phyloP scores from a whole-genome alignment of 2,888 invertebrate genomes.

The Taphrorychus bicolor region DNA sequence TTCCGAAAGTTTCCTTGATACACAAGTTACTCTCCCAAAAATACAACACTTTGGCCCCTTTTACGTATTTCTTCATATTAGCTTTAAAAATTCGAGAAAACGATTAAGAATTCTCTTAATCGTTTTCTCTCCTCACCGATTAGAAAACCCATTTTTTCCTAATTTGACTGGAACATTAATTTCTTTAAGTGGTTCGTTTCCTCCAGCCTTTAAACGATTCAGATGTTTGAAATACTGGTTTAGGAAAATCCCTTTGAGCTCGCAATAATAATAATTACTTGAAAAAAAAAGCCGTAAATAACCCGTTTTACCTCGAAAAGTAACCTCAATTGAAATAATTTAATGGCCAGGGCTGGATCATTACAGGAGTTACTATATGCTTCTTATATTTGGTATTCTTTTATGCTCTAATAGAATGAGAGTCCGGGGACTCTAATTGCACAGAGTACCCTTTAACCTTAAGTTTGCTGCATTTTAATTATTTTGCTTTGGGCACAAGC shows the following conservation, averaged over 20 bases:
- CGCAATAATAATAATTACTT: neutral
- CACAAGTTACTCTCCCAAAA: too few species aligned
- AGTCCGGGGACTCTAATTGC: constrained; percentile 19
- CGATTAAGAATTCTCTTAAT: neutral
- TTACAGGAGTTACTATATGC: neutral
- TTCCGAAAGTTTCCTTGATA: too few species aligned
- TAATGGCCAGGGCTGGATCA: neutral
- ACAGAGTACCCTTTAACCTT: neutral
- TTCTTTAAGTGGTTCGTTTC: neutral
- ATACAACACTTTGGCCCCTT: too few species aligned
- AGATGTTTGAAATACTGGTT: neutral
- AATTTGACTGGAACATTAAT: neutral
- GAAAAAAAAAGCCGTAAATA: neutral
- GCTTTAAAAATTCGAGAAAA: too few species aligned
- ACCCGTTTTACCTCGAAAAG: neutral
- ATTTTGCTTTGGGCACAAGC: too few species aligned
- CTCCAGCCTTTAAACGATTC: neutral
- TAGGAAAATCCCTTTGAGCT: neutral
- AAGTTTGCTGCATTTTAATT: neutral
- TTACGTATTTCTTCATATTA: too few species aligned
- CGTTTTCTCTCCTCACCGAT: neutral
- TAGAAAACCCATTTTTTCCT: neutral
- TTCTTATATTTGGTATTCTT: constrained; percentile 22
- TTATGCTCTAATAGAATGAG: constrained; percentile 16
- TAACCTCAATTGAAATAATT: neutral